phyloP scores from a whole-genome alignment of 2,888 invertebrate species.

The Hecatera dysodea region DNA sequence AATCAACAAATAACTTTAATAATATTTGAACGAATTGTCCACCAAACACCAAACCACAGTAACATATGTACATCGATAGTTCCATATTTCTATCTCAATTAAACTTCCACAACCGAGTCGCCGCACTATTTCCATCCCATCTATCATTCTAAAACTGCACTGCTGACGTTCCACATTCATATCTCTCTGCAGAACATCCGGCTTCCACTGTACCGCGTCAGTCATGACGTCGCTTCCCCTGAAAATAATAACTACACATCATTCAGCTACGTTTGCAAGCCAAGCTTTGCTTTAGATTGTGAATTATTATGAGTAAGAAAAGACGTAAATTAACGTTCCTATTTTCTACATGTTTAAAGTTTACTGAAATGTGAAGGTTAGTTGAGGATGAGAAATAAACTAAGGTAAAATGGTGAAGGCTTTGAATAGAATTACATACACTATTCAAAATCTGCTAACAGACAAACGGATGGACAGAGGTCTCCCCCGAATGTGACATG shows the following conservation, averaged over 20 bases:
- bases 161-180: conserved; percentile 46
- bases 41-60: neutral
- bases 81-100: conserved; percentile 2
- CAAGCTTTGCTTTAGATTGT: conserved; percentile 50
- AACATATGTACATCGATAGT: neutral
- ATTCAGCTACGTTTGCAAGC: conserved; percentile 59
- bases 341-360: conserved; percentile 51
- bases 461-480: no score
- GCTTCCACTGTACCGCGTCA: conserved; percentile 36
- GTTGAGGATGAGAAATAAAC: no score
- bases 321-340: conserved; percentile 62
- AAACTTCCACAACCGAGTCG: neutral
- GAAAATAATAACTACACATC: conserved; percentile 69
- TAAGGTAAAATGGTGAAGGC: no score
- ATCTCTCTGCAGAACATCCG: conserved; percentile 31
- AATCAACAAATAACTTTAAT: neutral
- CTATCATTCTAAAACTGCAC: conserved; percentile 45
- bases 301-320: conserved; percentile 61
- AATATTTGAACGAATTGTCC: neutral
- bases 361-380: conserved; percentile 14
- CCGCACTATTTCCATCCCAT: conserved; percentile 36
- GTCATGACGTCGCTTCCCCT: conserved; percentile 64
- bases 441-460: no score
- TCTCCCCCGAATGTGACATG: no score
- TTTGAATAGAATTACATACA: no score